Evolutionary conservation across 1,140 invertebrate genomes (phyloP).

Genomic region (Pogonognathellus flavescens): DNA sequence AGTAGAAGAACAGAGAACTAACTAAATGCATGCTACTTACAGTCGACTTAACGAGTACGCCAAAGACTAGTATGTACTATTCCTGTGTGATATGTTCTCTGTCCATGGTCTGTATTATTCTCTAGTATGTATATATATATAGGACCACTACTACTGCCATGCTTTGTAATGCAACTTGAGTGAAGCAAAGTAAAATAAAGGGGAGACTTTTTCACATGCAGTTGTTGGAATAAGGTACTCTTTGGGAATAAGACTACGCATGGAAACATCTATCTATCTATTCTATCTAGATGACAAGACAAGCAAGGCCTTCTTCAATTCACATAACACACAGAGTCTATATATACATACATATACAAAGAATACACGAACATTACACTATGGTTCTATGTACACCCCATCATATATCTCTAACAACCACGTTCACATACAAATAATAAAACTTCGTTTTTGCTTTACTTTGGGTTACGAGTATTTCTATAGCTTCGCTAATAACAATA

Average conservation of each 20-base stretch:
- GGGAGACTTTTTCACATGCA: conserved; percentile 46
- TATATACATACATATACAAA: conserved; percentile 18
- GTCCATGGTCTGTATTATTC: too few species aligned
- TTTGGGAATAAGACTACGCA: conserved; percentile 10
- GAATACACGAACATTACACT: background rate
- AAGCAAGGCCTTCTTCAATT: conserved; percentile 43
- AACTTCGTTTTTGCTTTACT: conserved; percentile 18
- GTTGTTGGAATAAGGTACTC: conserved; percentile 5
- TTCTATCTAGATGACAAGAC: conserved; percentile 26
- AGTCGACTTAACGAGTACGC: background rate
- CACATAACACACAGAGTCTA: conserved; percentile 11
- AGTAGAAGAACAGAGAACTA: too few species aligned
- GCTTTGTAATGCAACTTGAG: conserved; percentile 17
- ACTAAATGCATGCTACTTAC: conserved; percentile 18
- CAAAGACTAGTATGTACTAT: too few species aligned
- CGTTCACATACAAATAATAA: conserved; percentile 20
- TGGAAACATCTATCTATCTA: conserved; percentile 40
- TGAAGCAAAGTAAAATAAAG: conserved; percentile 25
- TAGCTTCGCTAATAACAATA: conserved; percentile 39
- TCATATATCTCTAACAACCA: background rate
- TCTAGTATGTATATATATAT: background rate
- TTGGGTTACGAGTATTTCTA: conserved; percentile 10
- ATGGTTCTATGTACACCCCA: too few species aligned
- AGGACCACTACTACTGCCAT: background rate
- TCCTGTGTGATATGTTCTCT: too few species aligned